Evolutionary conservation across 2,113 vertebrate genomes (phyloP).

Genomic region (Candoia aspera): DNA sequence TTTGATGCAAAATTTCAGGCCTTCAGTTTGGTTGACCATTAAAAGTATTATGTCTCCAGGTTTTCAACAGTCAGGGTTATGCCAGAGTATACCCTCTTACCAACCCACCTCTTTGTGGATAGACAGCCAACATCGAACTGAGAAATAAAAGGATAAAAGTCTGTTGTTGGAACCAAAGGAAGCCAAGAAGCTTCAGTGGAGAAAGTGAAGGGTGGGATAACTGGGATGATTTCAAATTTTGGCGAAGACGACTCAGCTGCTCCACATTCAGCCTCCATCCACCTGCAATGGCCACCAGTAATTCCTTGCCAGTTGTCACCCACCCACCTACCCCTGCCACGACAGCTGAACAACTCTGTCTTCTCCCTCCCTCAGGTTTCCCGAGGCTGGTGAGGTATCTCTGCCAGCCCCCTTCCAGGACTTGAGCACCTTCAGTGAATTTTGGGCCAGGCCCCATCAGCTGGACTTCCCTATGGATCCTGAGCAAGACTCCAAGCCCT

Average conservation of each 20-base stretch:
- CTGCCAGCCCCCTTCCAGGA: slow-evolving; percentile 49
- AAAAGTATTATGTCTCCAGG: neutral
- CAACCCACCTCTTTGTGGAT: neutral
- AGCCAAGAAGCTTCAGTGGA: neutral
- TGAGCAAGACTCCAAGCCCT: slow-evolving; percentile 72
- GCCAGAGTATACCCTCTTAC: neutral
- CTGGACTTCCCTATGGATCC: slow-evolving; percentile 77
- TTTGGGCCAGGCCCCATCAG: slow-evolving; percentile 65
- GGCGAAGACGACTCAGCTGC: neutral
- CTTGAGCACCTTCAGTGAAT: slow-evolving; percentile 47
- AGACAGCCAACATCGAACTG: neutral
- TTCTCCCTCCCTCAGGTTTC: slow-evolving; percentile 59
- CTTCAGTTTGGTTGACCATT: neutral
- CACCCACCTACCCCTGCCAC: neutral
- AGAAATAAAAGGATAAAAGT: neutral
- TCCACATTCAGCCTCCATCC: too few relatives aligned
- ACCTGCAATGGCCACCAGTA: neutral
- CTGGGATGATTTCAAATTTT: neutral
- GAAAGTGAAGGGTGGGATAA: neutral
- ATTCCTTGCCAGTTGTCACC: neutral
- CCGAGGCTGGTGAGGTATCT: slow-evolving; percentile 37
- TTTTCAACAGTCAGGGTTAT: neutral
- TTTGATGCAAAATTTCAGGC: neutral
- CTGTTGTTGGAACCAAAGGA: neutral
- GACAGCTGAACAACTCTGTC: neutral